phyloP scores from a whole-genome alignment of 2,113 vertebrate species.

The Poicephalus gulielmi region DNA sequence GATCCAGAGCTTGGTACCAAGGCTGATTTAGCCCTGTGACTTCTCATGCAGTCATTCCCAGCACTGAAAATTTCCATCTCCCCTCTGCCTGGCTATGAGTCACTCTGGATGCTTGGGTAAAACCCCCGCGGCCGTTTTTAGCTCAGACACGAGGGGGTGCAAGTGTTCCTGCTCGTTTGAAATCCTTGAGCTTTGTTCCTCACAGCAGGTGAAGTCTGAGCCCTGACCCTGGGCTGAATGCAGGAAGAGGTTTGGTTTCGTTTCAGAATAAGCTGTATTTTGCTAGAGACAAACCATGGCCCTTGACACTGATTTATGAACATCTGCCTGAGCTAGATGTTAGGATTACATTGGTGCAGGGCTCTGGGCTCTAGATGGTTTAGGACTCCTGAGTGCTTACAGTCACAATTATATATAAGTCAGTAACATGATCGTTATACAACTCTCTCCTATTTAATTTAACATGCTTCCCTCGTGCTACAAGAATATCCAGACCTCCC shows the following conservation, averaged over 20 bases:
- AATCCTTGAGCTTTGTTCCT: background rate
- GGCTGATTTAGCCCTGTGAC: background rate
- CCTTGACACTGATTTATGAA: background rate
- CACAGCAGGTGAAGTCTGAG: background rate
- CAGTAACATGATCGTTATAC: background rate
- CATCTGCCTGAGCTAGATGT: background rate
- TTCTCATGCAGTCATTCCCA: background rate
- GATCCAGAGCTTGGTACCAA: background rate
- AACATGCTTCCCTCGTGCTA: background rate
- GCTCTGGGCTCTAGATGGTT: background rate
- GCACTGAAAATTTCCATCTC: background rate
- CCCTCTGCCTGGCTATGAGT: background rate
- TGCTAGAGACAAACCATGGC: background rate
- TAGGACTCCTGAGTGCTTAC: background rate
- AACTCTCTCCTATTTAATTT: background rate
- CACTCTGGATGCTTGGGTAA: background rate
- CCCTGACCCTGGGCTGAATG: background rate
- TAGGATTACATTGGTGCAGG: background rate
- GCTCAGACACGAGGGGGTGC: background rate
- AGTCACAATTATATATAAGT: background rate
- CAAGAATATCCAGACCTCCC: background rate
- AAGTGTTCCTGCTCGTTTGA: background rate
- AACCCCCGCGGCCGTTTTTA: background rate
- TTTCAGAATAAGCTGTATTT: background rate
- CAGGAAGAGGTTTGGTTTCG: background rate